Percentiles rank a stretch among this genome's conserved stretches.
phyloP scores from a whole-genome alignment of 1,140 invertebrate species.

The Ylistrum balloti region DNA sequence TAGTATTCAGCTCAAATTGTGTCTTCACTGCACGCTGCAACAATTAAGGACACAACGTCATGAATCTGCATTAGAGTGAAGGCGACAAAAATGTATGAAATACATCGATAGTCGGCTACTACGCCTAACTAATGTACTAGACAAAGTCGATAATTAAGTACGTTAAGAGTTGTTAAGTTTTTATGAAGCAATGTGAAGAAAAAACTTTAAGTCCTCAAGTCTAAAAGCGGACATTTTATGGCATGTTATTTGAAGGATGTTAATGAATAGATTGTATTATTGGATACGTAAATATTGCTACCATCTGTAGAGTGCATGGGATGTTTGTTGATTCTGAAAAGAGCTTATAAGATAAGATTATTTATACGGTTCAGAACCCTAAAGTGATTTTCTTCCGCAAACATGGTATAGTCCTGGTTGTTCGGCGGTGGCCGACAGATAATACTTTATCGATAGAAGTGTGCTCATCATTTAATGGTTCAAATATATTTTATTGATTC shows the following conservation, averaged over 20 bases:
- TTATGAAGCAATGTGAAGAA: not conserved
- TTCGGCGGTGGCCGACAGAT: not conserved
- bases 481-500: too few species aligned
- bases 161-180: not conserved
- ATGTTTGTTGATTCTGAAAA: too few species aligned
- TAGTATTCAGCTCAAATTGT: not conserved
- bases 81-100: conserved; percentile 13
- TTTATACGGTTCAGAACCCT: not conserved
- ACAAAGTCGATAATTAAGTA: not conserved
- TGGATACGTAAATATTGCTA: not conserved
- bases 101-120: not conserved
- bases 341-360: not conserved
- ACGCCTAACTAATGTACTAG: too few species aligned
- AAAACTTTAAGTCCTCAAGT: not conserved
- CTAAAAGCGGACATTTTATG: not conserved
- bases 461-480: not conserved
- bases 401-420: not conserved
- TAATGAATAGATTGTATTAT: not conserved
- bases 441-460: conserved; percentile 27
- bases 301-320: not conserved
- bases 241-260: not conserved
- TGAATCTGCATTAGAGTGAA: not conserved
- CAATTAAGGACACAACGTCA: not conserved
- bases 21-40: not conserved
- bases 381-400: not conserved